A percentile compares a stretch with the other conserved stretches of the same genome.
These are phyloP conservation scores for Gorsachius magnificus DNA, from an alignment of 2,797 vertebrate species.

Conservation along the genomic window DNA sequence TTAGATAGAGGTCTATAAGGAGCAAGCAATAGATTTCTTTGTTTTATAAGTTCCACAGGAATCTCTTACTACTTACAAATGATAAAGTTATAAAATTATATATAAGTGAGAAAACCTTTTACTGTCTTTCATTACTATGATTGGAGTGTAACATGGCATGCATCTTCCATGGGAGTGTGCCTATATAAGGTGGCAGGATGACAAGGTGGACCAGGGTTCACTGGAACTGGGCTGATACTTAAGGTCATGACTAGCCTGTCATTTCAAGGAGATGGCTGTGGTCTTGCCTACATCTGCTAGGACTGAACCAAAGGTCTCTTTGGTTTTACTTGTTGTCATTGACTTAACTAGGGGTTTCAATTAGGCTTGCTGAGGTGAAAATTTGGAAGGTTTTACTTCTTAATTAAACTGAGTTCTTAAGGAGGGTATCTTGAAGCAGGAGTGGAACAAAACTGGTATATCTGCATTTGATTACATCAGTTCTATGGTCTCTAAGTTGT, in stretches of 20 bases:
- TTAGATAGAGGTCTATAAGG: neutral
- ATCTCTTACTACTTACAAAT: neutral
- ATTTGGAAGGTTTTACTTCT: neutral
- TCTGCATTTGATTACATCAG: neutral
- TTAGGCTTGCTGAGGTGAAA: neutral
- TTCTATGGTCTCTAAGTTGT: neutral
- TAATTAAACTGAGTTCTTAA: neutral
- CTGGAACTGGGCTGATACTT: neutral
- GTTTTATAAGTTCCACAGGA: neutral
- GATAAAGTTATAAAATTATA: neutral
- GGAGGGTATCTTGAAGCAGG: neutral
- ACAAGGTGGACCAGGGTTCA: neutral
- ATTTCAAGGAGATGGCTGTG: neutral
- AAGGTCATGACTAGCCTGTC: neutral
- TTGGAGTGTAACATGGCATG: fast-evolving
- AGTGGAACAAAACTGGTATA: neutral
- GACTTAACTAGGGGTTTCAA: neutral
- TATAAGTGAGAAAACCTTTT: neutral
- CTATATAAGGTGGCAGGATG: neutral
- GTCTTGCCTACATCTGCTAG: neutral
- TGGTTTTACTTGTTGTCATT: neutral
- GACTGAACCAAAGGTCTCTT: neutral
- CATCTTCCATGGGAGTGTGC: neutral
- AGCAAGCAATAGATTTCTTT: neutral
- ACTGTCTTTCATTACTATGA: neutral